Evolutionary conservation across 1,140 invertebrate species (phyloP).

Genomic region (Sycophaga agraensis): DNA sequence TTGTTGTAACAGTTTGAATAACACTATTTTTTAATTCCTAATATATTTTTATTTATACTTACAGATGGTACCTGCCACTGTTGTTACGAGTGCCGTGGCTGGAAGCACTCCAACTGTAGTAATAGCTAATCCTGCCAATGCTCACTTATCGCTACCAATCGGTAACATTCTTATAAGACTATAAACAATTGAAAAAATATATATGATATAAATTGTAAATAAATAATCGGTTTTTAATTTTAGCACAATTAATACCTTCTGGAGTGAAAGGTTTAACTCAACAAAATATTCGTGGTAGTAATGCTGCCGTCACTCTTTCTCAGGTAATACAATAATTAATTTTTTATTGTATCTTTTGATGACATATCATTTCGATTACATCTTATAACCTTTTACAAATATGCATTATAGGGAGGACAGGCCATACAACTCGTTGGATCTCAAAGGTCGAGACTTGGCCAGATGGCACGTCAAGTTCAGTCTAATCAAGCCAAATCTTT

Average conservation of each 20-base stretch:
- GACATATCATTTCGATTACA: neutral
- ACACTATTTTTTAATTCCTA: too few relatives aligned
- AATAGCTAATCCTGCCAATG: slow-evolving; percentile 59
- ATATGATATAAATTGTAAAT: neutral
- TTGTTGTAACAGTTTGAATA: too few relatives aligned
- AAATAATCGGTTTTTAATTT: slow-evolving; percentile 27
- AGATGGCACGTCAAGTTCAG: slow-evolving; percentile 57
- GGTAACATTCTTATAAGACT: slow-evolving; percentile 36
- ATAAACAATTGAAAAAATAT: slow-evolving; percentile 3
- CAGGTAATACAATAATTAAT: slow-evolving; percentile 42
- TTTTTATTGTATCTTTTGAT: neutral
- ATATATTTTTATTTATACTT: too few relatives aligned
- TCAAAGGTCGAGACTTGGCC: slow-evolving; percentile 61
- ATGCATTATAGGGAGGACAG: slow-evolving; percentile 47
- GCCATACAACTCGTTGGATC: slow-evolving; percentile 64
- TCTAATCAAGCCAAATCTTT: slow-evolving; percentile 57
- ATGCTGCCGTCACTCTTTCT: slow-evolving; percentile 49
- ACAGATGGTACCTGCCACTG: slow-evolving; percentile 53
- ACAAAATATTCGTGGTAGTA: slow-evolving; percentile 61
- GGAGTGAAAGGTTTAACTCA: slow-evolving; percentile 65
- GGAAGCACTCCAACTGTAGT: slow-evolving; percentile 58
- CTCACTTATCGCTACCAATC: slow-evolving; percentile 63
- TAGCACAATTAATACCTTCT: slow-evolving; percentile 68
- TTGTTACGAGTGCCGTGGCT: slow-evolving; percentile 54
- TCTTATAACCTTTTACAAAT: neutral